These are phyloP conservation scores for Gymnorhina tibicen DNA, from an alignment of 2,113 vertebrate species.

Conservation along the genomic window DNA sequence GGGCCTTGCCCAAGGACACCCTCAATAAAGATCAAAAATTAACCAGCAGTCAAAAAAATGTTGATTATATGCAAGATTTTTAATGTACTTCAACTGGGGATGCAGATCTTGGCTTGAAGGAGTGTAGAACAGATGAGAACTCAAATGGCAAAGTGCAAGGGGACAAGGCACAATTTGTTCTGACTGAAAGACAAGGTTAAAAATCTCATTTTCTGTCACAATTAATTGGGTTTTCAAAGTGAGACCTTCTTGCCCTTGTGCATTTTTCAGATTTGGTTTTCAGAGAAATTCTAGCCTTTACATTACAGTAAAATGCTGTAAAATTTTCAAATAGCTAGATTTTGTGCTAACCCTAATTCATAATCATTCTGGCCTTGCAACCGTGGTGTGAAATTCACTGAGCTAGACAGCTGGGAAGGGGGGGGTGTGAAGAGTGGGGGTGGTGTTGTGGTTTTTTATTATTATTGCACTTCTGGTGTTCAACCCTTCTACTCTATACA, in stretches of 20 bases:
- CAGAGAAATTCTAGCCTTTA: background rate
- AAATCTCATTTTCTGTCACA: background rate
- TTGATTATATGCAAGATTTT: background rate
- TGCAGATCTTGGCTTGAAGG: background rate
- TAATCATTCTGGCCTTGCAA: slow-evolving; percentile 56
- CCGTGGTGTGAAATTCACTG: slow-evolving; percentile 43
- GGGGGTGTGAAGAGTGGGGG: slow-evolving; percentile 55
- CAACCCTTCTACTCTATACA: background rate
- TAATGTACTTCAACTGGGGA: background rate
- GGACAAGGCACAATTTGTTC: fast-evolving
- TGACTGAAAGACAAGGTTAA: background rate
- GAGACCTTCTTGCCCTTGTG: background rate
- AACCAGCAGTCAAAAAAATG: background rate
- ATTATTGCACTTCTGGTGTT: slow-evolving; percentile 48
- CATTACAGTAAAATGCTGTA: background rate
- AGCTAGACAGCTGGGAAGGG: slow-evolving; percentile 59
- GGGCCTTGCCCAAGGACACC: background rate
- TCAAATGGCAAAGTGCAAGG: background rate
- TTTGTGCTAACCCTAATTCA: slow-evolving; percentile 36
- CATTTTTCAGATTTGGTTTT: background rate
- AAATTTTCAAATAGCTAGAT: background rate
- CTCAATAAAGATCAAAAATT: background rate
- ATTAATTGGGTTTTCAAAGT: background rate
- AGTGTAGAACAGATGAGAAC: fast-evolving
- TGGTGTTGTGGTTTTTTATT: slow-evolving; percentile 25